Conservation (phyloP, 1,140 invertebrate genomes). For the Neodiprion lecontei region DNA sequence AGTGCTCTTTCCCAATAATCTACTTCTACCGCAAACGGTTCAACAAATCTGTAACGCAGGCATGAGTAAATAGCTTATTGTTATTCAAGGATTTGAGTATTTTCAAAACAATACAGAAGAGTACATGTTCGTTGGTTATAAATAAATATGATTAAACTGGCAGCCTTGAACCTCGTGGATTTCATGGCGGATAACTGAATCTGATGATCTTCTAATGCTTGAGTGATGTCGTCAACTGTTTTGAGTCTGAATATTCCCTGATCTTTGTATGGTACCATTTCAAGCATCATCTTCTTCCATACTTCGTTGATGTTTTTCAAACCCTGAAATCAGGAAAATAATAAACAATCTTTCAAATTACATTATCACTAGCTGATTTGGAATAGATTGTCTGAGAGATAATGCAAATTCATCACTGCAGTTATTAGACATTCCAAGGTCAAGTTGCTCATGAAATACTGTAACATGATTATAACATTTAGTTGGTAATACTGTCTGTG, state of each 20-base stretch:
- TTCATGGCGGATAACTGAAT: slow-evolving; percentile 83
- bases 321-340: slow-evolving; percentile 54
- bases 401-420: not conserved
- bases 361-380: not conserved
- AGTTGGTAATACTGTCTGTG: no score
- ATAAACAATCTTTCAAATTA: not conserved
- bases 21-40: slow-evolving; percentile 80
- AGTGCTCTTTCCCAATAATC: slow-evolving; percentile 84
- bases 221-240: slow-evolving; percentile 75
- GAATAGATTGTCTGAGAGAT: slow-evolving; percentile 10
- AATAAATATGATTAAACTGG: not conserved
- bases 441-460: no score
- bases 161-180: slow-evolving; percentile 66
- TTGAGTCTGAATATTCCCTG: slow-evolving; percentile 68
- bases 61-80: slow-evolving; percentile 1
- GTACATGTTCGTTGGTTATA: no score
- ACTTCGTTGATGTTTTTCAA: slow-evolving; percentile 72
- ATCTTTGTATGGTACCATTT: slow-evolving; percentile 75
- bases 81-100: not conserved
- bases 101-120: not conserved
- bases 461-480: no score
- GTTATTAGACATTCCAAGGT: not conserved
- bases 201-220: slow-evolving; percentile 77
- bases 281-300: slow-evolving; percentile 75
- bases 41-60: slow-evolving; percentile 71